Base-by-base conservation (phyloP, 2,888 invertebrate species). In the Vandiemenella viatica region DNA sequence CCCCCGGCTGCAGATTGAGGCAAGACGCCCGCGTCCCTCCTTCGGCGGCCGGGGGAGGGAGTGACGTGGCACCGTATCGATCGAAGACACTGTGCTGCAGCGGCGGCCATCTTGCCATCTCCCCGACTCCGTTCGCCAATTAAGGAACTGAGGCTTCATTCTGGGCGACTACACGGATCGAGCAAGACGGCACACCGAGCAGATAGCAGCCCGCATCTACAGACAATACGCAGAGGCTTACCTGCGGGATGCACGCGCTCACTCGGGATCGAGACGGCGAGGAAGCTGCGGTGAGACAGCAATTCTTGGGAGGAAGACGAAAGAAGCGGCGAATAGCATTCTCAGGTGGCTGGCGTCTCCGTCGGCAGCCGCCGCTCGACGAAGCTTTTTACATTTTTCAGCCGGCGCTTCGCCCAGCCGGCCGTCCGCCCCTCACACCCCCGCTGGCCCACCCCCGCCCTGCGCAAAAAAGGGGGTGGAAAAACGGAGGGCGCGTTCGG, bases 351-450 rank as follows among this genome's bases (percentile, higher is more conserved):
- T 19, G 42, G 42, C 19, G 42, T 42, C 42, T 42, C 20, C 19
- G 42, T 42, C 42, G 18, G 20, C 42, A 7, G 18, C 42, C 42
- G 20, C 42, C 13, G 42, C 42, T 20, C 42, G 20, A 42, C 42
- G 42, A 20, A 42, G 42, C 42, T 42, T 42, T 42, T 42, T 42
- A 42, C 42, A 42, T 42, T 42, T 42, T 42, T 42, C 42, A 42
- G 42, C 20, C 20, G 20, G 18, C 42, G 18, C n/a, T 19, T 16
- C 20, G 13, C 19, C 19, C 42, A n/a, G 20, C 20, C 20, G 32
- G 13, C n/a, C 32, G 32, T 42, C 42, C 38, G 15, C 38, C 16
- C 16, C 16, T 10, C 38, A 8, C 20, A 19, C 8, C 19, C 42
- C 8, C 13, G 13, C 19, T 13, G 10, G 7, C n/a, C 42, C 16